phyloP scores from a whole-genome alignment of 1,140 invertebrate genomes.

The Agrilus planipennis region DNA sequence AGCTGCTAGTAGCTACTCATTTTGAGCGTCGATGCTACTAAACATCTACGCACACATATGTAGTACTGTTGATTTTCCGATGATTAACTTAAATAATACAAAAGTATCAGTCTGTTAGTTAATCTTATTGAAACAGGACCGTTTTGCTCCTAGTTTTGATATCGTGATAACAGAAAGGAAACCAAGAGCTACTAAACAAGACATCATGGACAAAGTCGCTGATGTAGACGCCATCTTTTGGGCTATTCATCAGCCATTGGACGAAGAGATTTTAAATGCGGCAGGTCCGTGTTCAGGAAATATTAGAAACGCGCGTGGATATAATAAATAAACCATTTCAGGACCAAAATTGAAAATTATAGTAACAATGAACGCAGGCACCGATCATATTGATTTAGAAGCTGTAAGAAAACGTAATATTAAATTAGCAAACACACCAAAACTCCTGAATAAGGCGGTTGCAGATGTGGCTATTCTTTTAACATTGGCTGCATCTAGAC shows the following conservation, averaged over 20 bases:
- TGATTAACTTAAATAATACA: too few species aligned
- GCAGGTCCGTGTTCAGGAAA: slow-evolving; percentile 25
- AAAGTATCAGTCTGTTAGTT: too few species aligned
- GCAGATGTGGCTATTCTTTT: slow-evolving; percentile 71
- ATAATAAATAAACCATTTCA: slow-evolving; percentile 1
- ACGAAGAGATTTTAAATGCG: slow-evolving; percentile 26
- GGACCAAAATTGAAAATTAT: slow-evolving; percentile 8
- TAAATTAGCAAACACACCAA: slow-evolving; percentile 63
- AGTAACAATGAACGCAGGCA: slow-evolving; percentile 50
- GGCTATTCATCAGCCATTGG: slow-evolving; percentile 16
- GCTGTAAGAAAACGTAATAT: slow-evolving; percentile 51
- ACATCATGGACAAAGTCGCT: slow-evolving; percentile 18
- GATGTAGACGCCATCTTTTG: slow-evolving; percentile 29
- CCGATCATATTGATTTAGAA: slow-evolving; percentile 54
- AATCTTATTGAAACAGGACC: too few species aligned
- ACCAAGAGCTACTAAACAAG: slow-evolving; percentile 2
- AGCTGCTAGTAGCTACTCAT: too few species aligned
- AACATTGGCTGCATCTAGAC: slow-evolving; percentile 55
- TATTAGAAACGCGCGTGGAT: too few species aligned
- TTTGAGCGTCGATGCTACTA: too few species aligned
- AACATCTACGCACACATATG: too few species aligned
- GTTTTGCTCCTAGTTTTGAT: too few species aligned
- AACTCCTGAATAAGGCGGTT: slow-evolving; percentile 64
- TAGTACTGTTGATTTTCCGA: too few species aligned
- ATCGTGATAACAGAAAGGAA: too few species aligned